phyloP scores from a whole-genome alignment of 2,888 invertebrate species.

The Aspidiotus rigidus region DNA sequence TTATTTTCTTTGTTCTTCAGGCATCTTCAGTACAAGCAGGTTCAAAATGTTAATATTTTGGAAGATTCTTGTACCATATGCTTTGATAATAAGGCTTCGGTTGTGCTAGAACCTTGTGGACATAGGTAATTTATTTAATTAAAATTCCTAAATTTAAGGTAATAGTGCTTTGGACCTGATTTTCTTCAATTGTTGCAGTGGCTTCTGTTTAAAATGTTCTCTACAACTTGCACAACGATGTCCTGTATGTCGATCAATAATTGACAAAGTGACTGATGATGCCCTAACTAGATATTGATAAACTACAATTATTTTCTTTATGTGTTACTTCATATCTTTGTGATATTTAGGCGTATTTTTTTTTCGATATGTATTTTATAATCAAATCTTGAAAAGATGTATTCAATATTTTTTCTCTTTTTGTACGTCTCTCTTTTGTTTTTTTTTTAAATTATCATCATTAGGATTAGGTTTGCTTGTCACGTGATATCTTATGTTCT shows the following conservation, averaged over 20 bases:
- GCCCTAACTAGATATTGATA: constrained; percentile 16
- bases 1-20: constrained; percentile 43
- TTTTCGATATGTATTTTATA: constrained; percentile 22
- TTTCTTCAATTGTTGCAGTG: constrained; percentile 48
- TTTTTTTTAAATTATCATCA: too few species aligned
- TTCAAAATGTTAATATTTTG: constrained; percentile 61
- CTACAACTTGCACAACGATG: constrained; percentile 64
- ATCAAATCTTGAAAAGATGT: constrained; percentile 12
- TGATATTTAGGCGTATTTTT: constrained; percentile 23
- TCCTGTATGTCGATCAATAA: constrained; percentile 73
- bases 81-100: constrained; percentile 67
- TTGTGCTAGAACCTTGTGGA: constrained; percentile 67
- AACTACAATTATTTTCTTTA: background rate
- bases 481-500: constrained; percentile 6
- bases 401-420: background rate
- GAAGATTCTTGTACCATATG: constrained; percentile 83
- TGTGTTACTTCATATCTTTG: constrained; percentile 13
- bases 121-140: constrained; percentile 57
- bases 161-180: too few species aligned
- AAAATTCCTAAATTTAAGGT: too few species aligned
- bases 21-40: constrained; percentile 64
- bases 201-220: constrained; percentile 73
- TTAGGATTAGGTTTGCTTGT: constrained; percentile 1
- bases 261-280: constrained; percentile 41
- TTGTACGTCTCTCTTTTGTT: background rate